Evolutionary conservation across 2,888 invertebrate genomes (phyloP), one percentile per base, ranked within the genome.

Genomic region (Mesochorus sp.): DNA sequence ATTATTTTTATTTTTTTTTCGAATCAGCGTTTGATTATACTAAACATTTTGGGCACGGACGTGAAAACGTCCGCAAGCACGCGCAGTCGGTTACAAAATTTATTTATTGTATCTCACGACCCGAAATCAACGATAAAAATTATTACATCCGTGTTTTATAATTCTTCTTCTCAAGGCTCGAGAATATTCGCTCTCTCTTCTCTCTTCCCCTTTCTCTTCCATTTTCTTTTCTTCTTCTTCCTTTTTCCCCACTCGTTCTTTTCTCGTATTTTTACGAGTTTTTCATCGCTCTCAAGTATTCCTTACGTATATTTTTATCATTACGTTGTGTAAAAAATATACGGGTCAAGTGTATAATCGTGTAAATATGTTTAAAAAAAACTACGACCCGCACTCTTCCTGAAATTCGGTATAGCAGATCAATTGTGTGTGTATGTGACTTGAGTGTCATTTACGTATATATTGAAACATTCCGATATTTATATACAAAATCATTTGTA

Each of bases 1-100:
- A 8, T 21, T 47, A 4, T 47, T 19, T 19, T 47, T 47, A 6
- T 47, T 21, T 47, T 3, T 19, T 0, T 84, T 84, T 84, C 85
- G 83, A 83, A 85, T 87, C 86, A 85, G 84, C 85, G 85, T 88
- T 88, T 88, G 89, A 89, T 89, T 89, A 89, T 89, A 89, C 89
- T 88, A 89, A 89, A 89, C 87, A 85, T 87, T 85, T 85, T 82
- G 81, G 81, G 83, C 85, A 85, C 81, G 83, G 82, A 81, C 84
- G 85, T 84, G 81, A 87, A 84, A 88, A 81, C 19, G 44, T 44
- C 44, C 85, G 83, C 79, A 83, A 82, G 81, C 82, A n/a, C n/a
- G n/a, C 84, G 84, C 84, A 85, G 81, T 78, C 83, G 85, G 86
- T 87, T 88, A 87, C 86, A 87, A 85, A 87, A 85, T 86, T 86